Percentiles rank a stretch among this genome's conserved stretches.
phyloP scores from a whole-genome alignment of 2,113 vertebrate species.

The Eira barbara region DNA sequence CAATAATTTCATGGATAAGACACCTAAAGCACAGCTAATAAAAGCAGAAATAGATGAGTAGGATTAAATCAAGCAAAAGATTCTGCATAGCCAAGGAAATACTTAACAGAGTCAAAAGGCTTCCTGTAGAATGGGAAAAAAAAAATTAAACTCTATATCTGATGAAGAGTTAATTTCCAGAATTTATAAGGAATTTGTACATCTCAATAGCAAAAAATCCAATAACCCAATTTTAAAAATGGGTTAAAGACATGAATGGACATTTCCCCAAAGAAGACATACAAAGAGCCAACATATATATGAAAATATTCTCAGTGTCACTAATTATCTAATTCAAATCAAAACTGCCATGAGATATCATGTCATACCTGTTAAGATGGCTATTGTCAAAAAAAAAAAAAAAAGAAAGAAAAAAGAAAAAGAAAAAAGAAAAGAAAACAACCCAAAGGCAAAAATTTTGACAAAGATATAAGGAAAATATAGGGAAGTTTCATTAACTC shows the following conservation, averaged over 20 bases:
- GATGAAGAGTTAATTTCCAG: background rate
- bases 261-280: background rate
- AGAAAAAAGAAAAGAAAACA: no score
- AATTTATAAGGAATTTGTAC: background rate
- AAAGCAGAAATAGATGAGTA: background rate
- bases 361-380: background rate
- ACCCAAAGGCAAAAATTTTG: background rate
- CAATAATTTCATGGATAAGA: background rate
- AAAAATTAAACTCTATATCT: background rate
- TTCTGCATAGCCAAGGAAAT: background rate
- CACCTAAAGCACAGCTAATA: background rate
- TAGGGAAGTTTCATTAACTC: no score
- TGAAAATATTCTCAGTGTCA: background rate
- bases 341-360: background rate
- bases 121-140: background rate
- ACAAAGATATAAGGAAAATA: background rate
- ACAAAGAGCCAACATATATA: background rate
- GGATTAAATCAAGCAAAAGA: background rate
- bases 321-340: background rate
- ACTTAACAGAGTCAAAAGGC: background rate
- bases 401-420: no score
- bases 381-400: background rate
- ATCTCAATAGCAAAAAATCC: background rate
- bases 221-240: background rate
- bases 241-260: background rate